Evolutionary conservation across 2,113 vertebrate genomes (phyloP).

Genomic region (Chroicocephalus ridibundus): DNA sequence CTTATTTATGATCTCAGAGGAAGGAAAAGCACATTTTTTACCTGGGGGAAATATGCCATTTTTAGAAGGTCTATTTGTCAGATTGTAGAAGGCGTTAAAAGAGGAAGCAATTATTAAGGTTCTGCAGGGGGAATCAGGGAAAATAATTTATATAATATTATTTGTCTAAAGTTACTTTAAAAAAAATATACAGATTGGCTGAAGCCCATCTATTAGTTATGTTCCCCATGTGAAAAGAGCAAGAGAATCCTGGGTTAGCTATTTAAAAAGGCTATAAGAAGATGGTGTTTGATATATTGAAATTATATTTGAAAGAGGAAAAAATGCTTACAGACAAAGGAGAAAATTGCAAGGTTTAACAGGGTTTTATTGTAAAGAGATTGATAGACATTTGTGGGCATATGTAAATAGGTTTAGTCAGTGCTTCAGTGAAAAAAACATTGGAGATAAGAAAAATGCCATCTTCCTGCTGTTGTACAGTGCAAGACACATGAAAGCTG

Average conservation of each 20-base stretch:
- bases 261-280: constrained; percentile 20
- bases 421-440: constrained; percentile 42
- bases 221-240: not conserved
- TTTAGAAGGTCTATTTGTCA: constrained; percentile 44
- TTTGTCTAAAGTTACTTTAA: constrained; percentile 17
- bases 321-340: constrained; percentile 31
- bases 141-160: constrained; percentile 8
- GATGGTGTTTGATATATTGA: constrained; percentile 25
- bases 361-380: constrained; percentile 44
- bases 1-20: constrained; percentile 11
- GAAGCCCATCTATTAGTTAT: not conserved
- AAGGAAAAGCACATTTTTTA: constrained; percentile 20
- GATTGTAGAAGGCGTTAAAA: not conserved
- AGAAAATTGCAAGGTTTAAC: constrained; percentile 53
- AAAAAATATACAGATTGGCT: not conserved
- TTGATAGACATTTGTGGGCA: constrained; percentile 58
- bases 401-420: constrained; percentile 53
- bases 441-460: constrained; percentile 67
- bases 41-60: not conserved
- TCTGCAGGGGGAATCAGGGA: not conserved
- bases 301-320: constrained; percentile 35
- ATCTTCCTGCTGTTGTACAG: constrained; percentile 24
- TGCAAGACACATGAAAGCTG: constrained; percentile 24
- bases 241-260: not conserved
- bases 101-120: constrained; percentile 21